These are phyloP conservation scores for Drosophila fulvimacula DNA, from an alignment of 2,888 invertebrate genomes.

Conservation along the genomic window DNA sequence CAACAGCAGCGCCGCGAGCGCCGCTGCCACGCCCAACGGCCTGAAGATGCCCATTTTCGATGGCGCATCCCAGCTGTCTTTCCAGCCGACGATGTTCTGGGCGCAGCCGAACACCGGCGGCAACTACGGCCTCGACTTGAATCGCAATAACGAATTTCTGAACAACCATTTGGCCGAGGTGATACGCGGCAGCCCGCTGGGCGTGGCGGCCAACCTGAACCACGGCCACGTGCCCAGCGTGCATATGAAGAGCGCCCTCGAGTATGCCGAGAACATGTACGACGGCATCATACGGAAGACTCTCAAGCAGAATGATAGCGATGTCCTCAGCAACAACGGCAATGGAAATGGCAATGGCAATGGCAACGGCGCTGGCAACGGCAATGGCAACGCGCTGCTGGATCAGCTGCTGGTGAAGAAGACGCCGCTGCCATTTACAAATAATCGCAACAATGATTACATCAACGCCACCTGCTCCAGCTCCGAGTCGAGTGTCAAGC, in stretches of 20 bases:
- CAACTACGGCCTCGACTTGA: conserved; percentile 85
- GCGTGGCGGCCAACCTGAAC: conserved; percentile 50
- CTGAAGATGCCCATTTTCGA: conserved; percentile 89
- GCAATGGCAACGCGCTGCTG: conserved; percentile 86
- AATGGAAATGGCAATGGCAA: conserved; percentile 23
- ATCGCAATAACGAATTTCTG: conserved; percentile 88
- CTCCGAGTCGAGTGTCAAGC: conserved; percentile 65
- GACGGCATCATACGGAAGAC: conserved; percentile 93
- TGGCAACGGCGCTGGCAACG: conserved; percentile 83
- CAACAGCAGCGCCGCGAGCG: conserved; percentile 82
- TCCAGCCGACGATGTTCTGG: conserved; percentile 91
- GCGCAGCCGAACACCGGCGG: conserved; percentile 85
- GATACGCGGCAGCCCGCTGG: conserved; percentile 74
- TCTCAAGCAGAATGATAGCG: conserved; percentile 85
- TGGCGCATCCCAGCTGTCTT: conserved; percentile 87
- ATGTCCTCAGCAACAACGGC: background rate
- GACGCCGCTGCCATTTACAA: conserved; percentile 82
- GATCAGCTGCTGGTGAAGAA: conserved; percentile 88
- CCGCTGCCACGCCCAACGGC: conserved; percentile 87
- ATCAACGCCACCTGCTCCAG: conserved; percentile 53
- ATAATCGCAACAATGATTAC: conserved; percentile 78
- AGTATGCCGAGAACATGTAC: conserved; percentile 88
- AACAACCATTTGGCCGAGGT: conserved; percentile 92
- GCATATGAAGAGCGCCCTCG: conserved; percentile 86
- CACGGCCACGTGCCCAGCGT: conserved; percentile 61